Base-by-base conservation (phyloP, 1,140 invertebrate species). In the Formica selysi region DNA sequence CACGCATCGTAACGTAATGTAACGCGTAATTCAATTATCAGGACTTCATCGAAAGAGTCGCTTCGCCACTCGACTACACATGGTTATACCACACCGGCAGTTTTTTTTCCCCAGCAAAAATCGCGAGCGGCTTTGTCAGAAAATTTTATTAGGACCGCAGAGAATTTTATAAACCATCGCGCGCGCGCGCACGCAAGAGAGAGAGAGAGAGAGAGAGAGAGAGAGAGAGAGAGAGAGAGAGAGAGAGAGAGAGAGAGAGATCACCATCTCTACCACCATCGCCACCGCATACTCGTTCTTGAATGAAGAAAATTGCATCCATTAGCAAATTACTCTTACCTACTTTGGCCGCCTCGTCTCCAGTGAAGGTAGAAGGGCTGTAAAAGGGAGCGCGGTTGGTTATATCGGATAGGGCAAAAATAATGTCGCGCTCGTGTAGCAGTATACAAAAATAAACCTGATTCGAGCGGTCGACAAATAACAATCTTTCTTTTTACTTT, bases 291-390 rank as follows among this genome's bases (percentile, higher is more conserved):
- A 19, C 44, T 76, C 73, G 71, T 29, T 71, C 16, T 38, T 61
- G 64, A 87, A 85, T 67, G 5, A 85, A 85, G 87, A 76, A 85
- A 89, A 89, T 89, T 88, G 86, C 86, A 88, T 89, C 86, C 86
- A 89, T 89, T 89, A 89, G 87, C 81, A 89, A 89, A 89, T 89
- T 89, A 89, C 80, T 76, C 83, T 89, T 89, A 76, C 71, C 86
- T 84, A 85, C 74, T 85, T 85, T 68, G 41, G 41, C 80, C 62
- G 76, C 62, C 67, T n/a, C 68, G 79, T 62, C 61, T 70, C 22
- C 68, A 22, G 11, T 41, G 29, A 51, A 29, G 76, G 16, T 29
- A 41, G 57, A 79, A 87, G 76, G 85, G 67, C 19, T 81, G 61
- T 71, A 32, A 88, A 85, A 88, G 51, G 51, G 54, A 74, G 59